Percentiles rank a stretch among this genome's conserved stretches.
Evolutionary conservation across 2,888 invertebrate genomes (phyloP).

Genomic region (Dynastes tityus): DNA sequence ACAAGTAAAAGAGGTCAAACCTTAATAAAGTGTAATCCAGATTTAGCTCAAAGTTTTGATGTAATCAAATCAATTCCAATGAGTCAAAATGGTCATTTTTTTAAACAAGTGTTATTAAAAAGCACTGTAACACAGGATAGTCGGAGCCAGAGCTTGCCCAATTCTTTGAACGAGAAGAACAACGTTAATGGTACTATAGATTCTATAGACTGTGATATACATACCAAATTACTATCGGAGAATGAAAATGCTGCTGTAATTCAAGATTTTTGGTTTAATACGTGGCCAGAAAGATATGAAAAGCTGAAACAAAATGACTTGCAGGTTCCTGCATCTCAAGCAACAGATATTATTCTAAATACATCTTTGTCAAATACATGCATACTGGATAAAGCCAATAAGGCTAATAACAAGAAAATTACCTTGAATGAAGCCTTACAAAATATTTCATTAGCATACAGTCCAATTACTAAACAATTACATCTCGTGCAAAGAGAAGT

Average conservation of each 20-base stretch:
- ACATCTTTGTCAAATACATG: conserved; percentile 7
- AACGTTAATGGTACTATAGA: conserved; percentile 56
- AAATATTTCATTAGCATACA: conserved; percentile 83
- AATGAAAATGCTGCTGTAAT: conserved; percentile 35
- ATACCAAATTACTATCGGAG: conserved; percentile 59
- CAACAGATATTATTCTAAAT: conserved; percentile 3
- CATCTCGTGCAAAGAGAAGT: conserved; percentile 72
- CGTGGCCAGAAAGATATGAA: conserved; percentile 72
- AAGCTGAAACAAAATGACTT: conserved; percentile 63
- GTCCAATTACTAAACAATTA: conserved; percentile 82
- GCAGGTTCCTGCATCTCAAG: conserved; percentile 53
- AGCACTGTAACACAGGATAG: conserved; percentile 61
- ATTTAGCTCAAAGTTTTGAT: conserved; percentile 57
- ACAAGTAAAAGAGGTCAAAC: conserved; percentile 55
- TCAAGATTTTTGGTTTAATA: conserved; percentile 70
- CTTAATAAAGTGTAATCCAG: conserved; percentile 58
- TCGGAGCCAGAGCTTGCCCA: conserved; percentile 69
- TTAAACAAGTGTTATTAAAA: conserved; percentile 59
- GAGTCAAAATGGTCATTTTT: conserved; percentile 61
- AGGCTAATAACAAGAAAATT: conserved; percentile 70
- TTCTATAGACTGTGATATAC: conserved; percentile 62
- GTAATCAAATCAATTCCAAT: conserved; percentile 58
- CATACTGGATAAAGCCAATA: conserved; percentile 1
- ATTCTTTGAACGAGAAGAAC: conserved; percentile 65
- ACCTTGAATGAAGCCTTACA: conserved; percentile 81